These are phyloP conservation scores for Meteorus colon DNA, from an alignment of 2,888 invertebrate genomes.

Conservation along the genomic window DNA sequence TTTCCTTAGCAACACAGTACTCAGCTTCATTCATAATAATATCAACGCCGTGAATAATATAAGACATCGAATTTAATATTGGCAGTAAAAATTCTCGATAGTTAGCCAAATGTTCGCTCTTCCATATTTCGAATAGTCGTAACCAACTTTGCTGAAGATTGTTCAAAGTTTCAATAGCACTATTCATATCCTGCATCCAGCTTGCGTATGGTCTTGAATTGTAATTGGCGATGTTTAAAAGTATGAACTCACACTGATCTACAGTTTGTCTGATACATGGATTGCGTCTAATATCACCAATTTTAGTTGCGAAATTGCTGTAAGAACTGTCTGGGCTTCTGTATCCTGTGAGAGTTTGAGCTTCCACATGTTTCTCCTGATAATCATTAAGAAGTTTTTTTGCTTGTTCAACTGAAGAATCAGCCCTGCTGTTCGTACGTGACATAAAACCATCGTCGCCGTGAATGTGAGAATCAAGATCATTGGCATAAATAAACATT, in stretches of 20 bases:
- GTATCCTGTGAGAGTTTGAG: conserved; percentile 59
- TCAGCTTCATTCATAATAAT: conserved; percentile 76
- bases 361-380: conserved; percentile 47
- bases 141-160: conserved; percentile 77
- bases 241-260: conserved; percentile 27
- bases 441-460: conserved; percentile 57
- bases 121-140: conserved; percentile 76
- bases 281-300: conserved; percentile 66
- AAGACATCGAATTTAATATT: conserved; percentile 80
- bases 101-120: conserved; percentile 77
- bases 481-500: conserved; percentile 76
- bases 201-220: neutral
- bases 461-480: conserved; percentile 74
- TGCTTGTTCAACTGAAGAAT: conserved; percentile 33
- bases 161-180: conserved; percentile 72
- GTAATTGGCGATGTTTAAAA: neutral
- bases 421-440: conserved; percentile 49
- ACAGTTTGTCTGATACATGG: neutral
- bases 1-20: conserved; percentile 72
- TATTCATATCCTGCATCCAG: conserved; percentile 61
- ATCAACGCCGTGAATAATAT: conserved; percentile 80
- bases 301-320: conserved; percentile 60
- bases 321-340: conserved; percentile 60
- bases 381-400: conserved; percentile 51
- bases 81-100: conserved; percentile 88